Base-by-base conservation (phyloP, 2,888 invertebrate species). In the Slavum lentiscoides region DNA sequence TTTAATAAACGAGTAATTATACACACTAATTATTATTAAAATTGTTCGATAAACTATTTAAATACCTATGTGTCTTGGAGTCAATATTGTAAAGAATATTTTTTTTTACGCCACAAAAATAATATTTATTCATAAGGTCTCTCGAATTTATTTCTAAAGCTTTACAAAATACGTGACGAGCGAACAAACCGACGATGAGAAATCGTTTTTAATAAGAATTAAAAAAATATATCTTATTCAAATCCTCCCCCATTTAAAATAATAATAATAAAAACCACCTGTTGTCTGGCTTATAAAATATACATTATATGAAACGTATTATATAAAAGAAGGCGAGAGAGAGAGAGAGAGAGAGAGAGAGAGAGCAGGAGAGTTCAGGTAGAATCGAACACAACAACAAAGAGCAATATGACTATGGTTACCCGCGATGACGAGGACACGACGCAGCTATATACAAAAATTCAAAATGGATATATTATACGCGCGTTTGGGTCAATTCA, bases 241-340 rank as follows among this genome's bases (percentile, higher is more conserved):
- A 62, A 70, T 69, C 61, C 53, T 77, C 30, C 62, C 76, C 49
- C 61, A 19, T 30, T 58, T 21, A 68, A 30, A 68, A 68, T 23
- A 67, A 67, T 58, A 75, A 61, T 49, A 67, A 69, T 53, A 69
- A 69, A 43, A 74, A 74, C 49, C 77, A 77, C 77, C 77, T 77
- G 77, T 70, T 69, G 7, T 1, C 13, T 53, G 59, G 59, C n/a
- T 59, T 30, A 30, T 30, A 30, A 30, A 30, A 1, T 76, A 76
- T 76, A 77, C 39, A 39, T 39, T 69, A 77, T 77, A 77, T 53
- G 21, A 77, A 77, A 62, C n/a, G 62, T 77, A 43, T 30, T 30
- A 30, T 49, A 58, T 69, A 77, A 69, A 77, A 76, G 59, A 39
- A 74, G 55, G 62, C 21, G 30, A 69, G 69, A 30, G 43, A 43